These are phyloP conservation scores for Trimorus sp. DNA, from an alignment of 2,888 invertebrate species.

Conservation along the genomic window DNA sequence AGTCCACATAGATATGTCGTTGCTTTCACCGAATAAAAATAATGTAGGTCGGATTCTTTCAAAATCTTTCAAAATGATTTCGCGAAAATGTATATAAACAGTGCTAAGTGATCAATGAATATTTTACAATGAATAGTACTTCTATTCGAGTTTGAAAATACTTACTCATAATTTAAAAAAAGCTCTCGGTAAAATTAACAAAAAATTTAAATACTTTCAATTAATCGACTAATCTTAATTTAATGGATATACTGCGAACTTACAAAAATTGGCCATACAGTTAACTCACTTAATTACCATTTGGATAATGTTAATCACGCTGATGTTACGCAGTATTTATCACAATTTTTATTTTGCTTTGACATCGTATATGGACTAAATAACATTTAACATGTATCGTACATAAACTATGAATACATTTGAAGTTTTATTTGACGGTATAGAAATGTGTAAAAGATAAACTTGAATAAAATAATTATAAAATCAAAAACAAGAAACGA, in stretches of 20 bases:
- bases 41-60: too few relatives aligned
- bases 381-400: conserved; percentile 47
- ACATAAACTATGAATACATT: conserved; percentile 38
- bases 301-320: conserved; percentile 57
- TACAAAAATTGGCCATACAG: conserved; percentile 18
- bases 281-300: conserved; percentile 46
- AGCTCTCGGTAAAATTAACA: neutral
- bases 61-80: too few relatives aligned
- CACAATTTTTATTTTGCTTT: conserved; percentile 59
- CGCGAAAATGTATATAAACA: too few relatives aligned
- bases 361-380: conserved; percentile 45
- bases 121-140: conserved; percentile 30
- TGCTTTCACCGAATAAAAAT: too few relatives aligned
- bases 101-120: conserved; percentile 9
- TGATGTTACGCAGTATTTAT: conserved; percentile 60
- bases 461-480: conserved; percentile 26
- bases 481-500: conserved; percentile 43
- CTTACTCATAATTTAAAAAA: conserved; percentile 23
- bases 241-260: conserved; percentile 25
- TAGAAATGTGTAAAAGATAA: conserved; percentile 32
- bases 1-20: too few relatives aligned
- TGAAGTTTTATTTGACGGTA: conserved; percentile 20
- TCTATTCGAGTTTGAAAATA: conserved; percentile 17
- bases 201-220: too few relatives aligned
- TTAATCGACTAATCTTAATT: neutral